phyloP scores from a whole-genome alignment of 2,797 vertebrate species.

The Mormyrops boulengeri region DNA sequence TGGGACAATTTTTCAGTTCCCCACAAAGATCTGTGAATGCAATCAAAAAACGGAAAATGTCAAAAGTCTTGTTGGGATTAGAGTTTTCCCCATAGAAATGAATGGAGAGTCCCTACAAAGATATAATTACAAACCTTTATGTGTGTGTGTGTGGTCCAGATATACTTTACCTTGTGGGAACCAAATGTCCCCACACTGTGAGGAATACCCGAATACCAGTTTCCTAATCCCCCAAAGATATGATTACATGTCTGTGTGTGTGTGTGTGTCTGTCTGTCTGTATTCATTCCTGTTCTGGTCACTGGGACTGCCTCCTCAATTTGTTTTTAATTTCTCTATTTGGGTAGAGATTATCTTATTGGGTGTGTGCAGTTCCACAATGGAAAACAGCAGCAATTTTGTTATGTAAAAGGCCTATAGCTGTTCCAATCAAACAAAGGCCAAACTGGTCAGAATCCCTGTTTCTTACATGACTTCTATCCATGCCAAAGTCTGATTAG shows the following conservation, averaged over 20 bases:
- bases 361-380: not conserved
- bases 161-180: no score
- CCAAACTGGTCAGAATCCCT: not conserved
- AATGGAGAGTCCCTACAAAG: not conserved
- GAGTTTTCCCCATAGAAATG: not conserved
- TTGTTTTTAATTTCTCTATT: not conserved
- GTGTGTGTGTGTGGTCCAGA: no score
- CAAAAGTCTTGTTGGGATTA: not conserved
- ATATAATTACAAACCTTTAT: not conserved
- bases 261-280: no score
- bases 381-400: not conserved
- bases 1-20: not conserved
- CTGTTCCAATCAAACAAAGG: not conserved
- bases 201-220: no score
- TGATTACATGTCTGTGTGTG: no score
- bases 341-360: not conserved
- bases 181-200: no score
- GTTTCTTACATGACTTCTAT: not conserved
- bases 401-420: not conserved
- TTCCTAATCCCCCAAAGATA: no score
- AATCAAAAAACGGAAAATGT: not conserved
- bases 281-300: no score
- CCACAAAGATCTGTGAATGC: not conserved
- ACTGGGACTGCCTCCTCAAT: not conserved
- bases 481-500: slow-evolving; percentile 18